These are phyloP conservation scores for Ornithoptera priamus DNA, from an alignment of 2,888 invertebrate genomes.

Conservation along the genomic window DNA sequence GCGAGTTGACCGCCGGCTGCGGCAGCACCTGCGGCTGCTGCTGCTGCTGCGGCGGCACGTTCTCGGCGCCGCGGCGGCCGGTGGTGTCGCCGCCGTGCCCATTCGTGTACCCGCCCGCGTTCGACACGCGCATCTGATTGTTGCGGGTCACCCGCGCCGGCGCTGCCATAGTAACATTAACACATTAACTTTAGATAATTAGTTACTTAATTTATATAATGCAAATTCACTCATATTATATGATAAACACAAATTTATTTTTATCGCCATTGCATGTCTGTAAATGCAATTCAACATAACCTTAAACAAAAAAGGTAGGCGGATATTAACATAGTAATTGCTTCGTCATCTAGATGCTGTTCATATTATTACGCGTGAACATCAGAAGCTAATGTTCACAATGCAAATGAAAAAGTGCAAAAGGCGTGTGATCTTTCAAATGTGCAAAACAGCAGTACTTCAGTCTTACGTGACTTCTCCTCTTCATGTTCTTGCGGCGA, in stretches of 20 bases:
- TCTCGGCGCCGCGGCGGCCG: conserved; percentile 81
- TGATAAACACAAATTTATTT: no score
- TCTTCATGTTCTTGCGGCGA: conserved; percentile 46
- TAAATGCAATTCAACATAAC: conserved; percentile 8
- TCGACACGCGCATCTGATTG: conserved; percentile 78
- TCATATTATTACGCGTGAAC: neutral
- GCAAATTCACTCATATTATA: no score
- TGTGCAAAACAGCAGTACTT: conserved; percentile 39
- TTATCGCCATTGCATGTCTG: no score
- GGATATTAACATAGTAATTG: conserved; percentile 2
- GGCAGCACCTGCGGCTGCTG: conserved; percentile 42
- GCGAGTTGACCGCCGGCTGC: conserved; percentile 56
- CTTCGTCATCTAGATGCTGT: conserved; percentile 30
- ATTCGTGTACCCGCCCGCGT: conserved; percentile 78
- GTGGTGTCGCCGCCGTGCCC: conserved; percentile 81
- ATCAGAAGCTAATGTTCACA: conserved; percentile 2
- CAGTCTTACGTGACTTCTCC: conserved; percentile 63
- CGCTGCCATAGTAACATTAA: conserved; percentile 47
- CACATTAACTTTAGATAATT: neutral
- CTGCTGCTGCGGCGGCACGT: conserved; percentile 79
- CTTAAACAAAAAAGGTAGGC: conserved; percentile 29
- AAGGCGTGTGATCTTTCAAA: conserved; percentile 49
- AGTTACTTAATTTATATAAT: no score
- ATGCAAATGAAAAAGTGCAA: conserved; percentile 23
- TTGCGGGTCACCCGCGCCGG: conserved; percentile 73